Conservation (phyloP, 2,888 invertebrate genomes). For the Tetropium fuscum region DNA sequence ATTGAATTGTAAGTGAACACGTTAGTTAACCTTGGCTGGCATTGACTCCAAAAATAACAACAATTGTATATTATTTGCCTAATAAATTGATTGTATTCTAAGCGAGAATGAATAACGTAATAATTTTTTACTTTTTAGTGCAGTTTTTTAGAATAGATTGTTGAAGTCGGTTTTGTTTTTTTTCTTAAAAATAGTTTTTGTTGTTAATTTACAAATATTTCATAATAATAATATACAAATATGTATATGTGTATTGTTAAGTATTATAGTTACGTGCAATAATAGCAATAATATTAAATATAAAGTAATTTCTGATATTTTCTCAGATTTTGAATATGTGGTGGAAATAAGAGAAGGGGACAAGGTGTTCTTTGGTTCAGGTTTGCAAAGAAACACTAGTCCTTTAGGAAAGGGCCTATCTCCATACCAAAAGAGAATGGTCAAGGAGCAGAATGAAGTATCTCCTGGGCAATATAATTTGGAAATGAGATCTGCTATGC, state of each 20-base stretch:
- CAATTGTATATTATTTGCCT: too few species aligned
- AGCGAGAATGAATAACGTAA: too few species aligned
- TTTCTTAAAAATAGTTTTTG: too few species aligned
- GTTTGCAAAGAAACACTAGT: slow-evolving; percentile 49
- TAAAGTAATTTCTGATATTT: not conserved
- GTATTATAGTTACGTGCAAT: not conserved
- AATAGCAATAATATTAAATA: too few species aligned
- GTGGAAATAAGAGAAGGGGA: slow-evolving; percentile 55
- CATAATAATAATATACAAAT: not conserved
- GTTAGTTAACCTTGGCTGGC: too few species aligned
- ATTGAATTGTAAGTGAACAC: too few species aligned
- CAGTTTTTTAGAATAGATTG: too few species aligned
- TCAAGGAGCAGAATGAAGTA: slow-evolving; percentile 44
- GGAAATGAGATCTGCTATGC: slow-evolving; percentile 51
- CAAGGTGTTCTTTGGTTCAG: slow-evolving; percentile 59
- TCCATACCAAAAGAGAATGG: slow-evolving; percentile 51
- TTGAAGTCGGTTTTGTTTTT: too few species aligned
- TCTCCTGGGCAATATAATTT: slow-evolving; percentile 52
- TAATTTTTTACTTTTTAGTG: too few species aligned
- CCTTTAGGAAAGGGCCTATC: slow-evolving; percentile 55
- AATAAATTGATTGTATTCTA: too few species aligned
- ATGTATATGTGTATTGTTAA: not conserved
- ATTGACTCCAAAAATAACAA: too few species aligned
- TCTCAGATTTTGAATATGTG: slow-evolving; percentile 60
- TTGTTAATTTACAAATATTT: too few species aligned